A percentile compares a stretch with the other conserved stretches of the same genome.
Conservation (phyloP, 2,888 invertebrate species). For the Orchesella flavescens region DNA sequence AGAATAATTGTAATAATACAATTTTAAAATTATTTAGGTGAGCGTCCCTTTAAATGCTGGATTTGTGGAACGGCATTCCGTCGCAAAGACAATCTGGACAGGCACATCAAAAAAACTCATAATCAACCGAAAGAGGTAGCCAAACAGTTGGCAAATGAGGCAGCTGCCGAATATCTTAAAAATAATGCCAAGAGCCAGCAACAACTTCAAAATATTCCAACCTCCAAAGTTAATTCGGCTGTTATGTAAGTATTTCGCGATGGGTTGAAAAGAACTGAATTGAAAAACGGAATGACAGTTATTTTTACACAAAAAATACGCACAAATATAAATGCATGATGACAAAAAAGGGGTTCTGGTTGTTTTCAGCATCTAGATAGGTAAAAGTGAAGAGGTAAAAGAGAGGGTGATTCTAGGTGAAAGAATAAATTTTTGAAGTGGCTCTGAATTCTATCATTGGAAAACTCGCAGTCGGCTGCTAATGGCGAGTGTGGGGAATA, state of each 20-base stretch:
- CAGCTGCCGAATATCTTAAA: slow-evolving; percentile 68
- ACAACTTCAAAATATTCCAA: no score
- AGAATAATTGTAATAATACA: not conserved
- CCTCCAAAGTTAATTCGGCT: slow-evolving; percentile 67
- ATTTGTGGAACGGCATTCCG: slow-evolving; percentile 77
- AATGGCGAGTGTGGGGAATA: not conserved
- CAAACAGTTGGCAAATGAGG: slow-evolving; percentile 70
- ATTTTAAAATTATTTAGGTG: not conserved
- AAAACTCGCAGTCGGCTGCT: slow-evolving; percentile 39
- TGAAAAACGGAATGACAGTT: slow-evolving; percentile 21
- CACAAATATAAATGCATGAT: no score
- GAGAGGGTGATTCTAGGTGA: not conserved
- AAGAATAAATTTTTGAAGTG: slow-evolving; percentile 23
- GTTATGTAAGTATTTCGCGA: slow-evolving; percentile 63
- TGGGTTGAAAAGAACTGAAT: not conserved
- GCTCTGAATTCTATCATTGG: slow-evolving; percentile 45
- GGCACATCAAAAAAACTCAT: slow-evolving; percentile 71
- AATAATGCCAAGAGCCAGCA: no score
- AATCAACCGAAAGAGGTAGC: slow-evolving; percentile 71
- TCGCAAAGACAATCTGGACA: slow-evolving; percentile 83
- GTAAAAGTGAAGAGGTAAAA: not conserved
- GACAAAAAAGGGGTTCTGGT: no score
- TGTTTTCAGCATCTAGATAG: no score
- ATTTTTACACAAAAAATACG: not conserved
- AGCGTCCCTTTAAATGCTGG: not conserved